Evolutionary conservation across 2,113 vertebrate genomes (phyloP).

Genomic region (Xenopus laevis): DNA sequence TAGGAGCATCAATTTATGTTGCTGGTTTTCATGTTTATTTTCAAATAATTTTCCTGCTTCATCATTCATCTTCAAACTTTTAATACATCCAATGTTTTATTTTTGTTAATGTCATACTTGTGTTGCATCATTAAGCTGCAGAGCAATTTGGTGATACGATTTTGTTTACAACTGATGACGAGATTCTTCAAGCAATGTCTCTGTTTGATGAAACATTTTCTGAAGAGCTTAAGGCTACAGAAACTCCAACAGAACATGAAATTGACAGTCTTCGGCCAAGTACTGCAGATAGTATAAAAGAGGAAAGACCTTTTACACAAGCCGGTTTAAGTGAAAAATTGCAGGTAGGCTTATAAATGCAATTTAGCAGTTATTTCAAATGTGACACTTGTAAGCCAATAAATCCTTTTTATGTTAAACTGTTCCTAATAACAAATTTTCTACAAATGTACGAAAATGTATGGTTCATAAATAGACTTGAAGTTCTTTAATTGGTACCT

Average conservation of each 20-base stretch:
- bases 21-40: no score
- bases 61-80: neutral
- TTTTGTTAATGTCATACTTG: neutral
- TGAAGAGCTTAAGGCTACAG: conserved; percentile 58
- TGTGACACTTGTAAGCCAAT: neutral
- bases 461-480: no score
- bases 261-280: conserved; percentile 75
- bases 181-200: conserved; percentile 91
- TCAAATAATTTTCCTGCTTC: no score
- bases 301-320: conserved; percentile 86
- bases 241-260: conserved; percentile 65
- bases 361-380: neutral
- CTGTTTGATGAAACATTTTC: conserved; percentile 78
- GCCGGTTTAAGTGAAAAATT: conserved; percentile 67
- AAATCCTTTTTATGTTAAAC: no score
- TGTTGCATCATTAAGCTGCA: conserved; percentile 63
- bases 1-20: no score
- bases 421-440: no score
- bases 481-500: no score
- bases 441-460: no score
- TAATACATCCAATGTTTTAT: neutral
- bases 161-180: conserved; percentile 90
- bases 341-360: neutral
- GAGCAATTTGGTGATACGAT: conserved; percentile 97
- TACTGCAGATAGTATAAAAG: conserved; percentile 83